These are phyloP conservation scores for Aegotheles bennettii DNA, from an alignment of 2,113 vertebrate species.

Conservation along the genomic window DNA sequence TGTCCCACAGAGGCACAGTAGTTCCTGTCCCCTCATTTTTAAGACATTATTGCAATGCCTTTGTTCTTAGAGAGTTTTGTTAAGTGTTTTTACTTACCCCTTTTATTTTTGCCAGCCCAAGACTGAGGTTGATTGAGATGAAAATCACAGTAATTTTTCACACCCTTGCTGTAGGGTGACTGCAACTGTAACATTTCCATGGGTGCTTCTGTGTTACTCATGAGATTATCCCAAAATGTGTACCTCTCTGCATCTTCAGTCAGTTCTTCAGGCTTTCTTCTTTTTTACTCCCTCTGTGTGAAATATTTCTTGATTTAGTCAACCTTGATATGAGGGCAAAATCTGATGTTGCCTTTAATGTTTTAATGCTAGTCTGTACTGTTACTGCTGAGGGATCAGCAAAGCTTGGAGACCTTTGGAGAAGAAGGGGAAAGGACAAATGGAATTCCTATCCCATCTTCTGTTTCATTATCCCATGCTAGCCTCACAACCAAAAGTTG, in stretches of 20 bases:
- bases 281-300: not conserved
- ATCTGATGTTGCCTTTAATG: not conserved
- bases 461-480: too few species aligned
- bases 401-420: not conserved
- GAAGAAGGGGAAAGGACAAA: too few species aligned
- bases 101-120: not conserved
- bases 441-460: too few species aligned
- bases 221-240: not conserved
- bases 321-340: not conserved
- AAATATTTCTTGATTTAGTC: not conserved
- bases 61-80: not conserved
- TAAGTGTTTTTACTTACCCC: not conserved
- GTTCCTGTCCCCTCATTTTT: not conserved
- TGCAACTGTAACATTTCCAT: not conserved
- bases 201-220: not conserved
- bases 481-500: too few species aligned
- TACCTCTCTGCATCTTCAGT: not conserved
- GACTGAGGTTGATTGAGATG: not conserved
- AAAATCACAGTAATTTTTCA: not conserved
- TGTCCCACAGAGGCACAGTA: not conserved
- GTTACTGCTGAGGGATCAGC: not conserved
- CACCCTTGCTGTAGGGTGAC: not conserved
- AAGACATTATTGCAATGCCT: not conserved
- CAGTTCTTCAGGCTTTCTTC: not conserved
- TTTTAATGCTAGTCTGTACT: not conserved